Evolutionary conservation across 2,113 vertebrate genomes (phyloP), one percentile per base, ranked within the genome.

Genomic region (Bagarius yarrelli): DNA sequence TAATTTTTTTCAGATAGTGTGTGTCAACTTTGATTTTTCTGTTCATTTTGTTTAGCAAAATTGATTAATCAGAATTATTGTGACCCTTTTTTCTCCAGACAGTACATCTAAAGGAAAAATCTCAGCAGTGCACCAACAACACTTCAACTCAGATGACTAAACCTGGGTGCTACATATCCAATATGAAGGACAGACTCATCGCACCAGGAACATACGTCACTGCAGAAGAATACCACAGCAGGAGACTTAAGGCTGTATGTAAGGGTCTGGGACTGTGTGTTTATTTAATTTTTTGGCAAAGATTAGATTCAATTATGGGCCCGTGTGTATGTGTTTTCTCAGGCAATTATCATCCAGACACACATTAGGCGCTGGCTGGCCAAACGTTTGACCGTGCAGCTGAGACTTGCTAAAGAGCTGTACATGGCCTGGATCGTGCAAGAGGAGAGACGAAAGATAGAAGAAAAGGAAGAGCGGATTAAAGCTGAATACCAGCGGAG

Each of bases 111-210:
- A 96, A 85, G 88, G 91, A 82, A 78, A 92, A 88, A 21, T 5
- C 0, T 1, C 94, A 95, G 84, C 96, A 98, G 89, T 95, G 95
- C 81, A 34, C 76, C 9, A 94, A 91, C 83, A 89, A 84, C 74
- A 91, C 89, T 64, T 94, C 94, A 3, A 98, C 96, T 69, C 98
- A 99, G 92, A 98, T 97, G 95, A 95, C 93, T 74, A 94, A 93
- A 83, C 91, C 92, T 78, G 95, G 95, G 87, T 93, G 95, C 73
- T 96, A 95, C 86, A 86, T 98, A 27, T 95, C 96, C 88, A 95
- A 93, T 66, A 44, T 85, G 57, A 90, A 88, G 15, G 96, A 99
- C 90, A 95, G 88, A 86, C 80, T 97, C 74, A 5, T 97, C 76
- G 79, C 47, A 74, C 95, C 95, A 6, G 89, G 93, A 56, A 80